A percentile compares a stretch with the other conserved stretches of the same genome.
phyloP scores from a whole-genome alignment of 2,113 vertebrate species.

The Myotis brandtii region DNA sequence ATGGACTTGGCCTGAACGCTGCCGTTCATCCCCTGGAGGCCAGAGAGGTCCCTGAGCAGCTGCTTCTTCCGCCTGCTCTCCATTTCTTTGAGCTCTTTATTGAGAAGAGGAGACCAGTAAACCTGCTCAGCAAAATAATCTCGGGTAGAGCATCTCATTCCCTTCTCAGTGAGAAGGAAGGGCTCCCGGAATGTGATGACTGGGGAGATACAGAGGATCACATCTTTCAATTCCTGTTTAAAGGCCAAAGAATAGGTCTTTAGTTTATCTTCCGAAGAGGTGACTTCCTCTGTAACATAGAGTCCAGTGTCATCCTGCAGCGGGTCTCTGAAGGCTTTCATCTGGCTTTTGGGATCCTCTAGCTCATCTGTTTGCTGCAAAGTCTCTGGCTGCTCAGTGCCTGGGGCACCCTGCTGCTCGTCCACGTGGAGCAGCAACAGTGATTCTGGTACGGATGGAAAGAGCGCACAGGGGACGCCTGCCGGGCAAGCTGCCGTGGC shows the following conservation, averaged over 20 bases:
- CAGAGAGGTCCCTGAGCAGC: slow-evolving; percentile 92
- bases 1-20: slow-evolving; percentile 85
- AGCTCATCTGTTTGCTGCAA: slow-evolving; percentile 81
- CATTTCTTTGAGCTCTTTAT: slow-evolving; percentile 95
- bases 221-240: slow-evolving; percentile 96
- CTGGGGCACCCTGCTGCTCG: slow-evolving; percentile 80
- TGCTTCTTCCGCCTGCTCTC: slow-evolving; percentile 95
- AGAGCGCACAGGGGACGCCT: slow-evolving; percentile 73
- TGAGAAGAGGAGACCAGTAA: slow-evolving; percentile 95
- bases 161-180: slow-evolving; percentile 92
- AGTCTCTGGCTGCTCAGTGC: slow-evolving; percentile 66
- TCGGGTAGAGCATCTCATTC: slow-evolving; percentile 94
- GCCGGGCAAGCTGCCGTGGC: slow-evolving; percentile 56
- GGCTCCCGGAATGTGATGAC: slow-evolving; percentile 95
- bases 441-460: slow-evolving; percentile 80
- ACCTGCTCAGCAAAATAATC: slow-evolving; percentile 98
- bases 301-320: slow-evolving; percentile 96
- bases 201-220: slow-evolving; percentile 97
- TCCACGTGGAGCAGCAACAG: slow-evolving; percentile 88
- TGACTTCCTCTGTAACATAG: slow-evolving; percentile 93
- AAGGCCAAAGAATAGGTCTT: slow-evolving; percentile 93
- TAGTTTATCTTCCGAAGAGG: slow-evolving; percentile 94
- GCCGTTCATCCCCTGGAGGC: slow-evolving; percentile 89
- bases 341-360: slow-evolving; percentile 86
- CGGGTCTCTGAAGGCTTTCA: slow-evolving; percentile 94